Conservation (phyloP, 2,888 invertebrate species). For the Linnaemya tessellans region DNA sequence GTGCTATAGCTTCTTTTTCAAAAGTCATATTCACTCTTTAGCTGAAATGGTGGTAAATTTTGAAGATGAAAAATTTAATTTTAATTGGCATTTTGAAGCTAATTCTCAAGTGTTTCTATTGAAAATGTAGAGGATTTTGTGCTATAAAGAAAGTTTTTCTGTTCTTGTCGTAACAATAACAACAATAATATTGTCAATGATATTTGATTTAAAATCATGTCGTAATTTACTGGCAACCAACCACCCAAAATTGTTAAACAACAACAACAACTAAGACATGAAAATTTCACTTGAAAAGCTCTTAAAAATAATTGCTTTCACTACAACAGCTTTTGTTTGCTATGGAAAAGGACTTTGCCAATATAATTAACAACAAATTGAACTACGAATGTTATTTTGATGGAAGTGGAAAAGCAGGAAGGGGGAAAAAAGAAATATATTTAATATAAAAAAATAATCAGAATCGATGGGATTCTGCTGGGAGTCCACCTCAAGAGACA, state of each 20-base stretch:
- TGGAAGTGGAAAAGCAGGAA: no score
- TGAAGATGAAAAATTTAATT: conserved; percentile 25
- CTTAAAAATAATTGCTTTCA: conserved; percentile 46
- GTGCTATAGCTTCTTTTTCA: background rate
- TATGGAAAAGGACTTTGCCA: background rate
- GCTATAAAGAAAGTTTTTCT: background rate
- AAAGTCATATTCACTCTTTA: background rate
- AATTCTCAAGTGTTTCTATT: conserved; percentile 48
- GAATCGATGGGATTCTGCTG: no score
- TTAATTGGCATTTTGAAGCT: conserved; percentile 68
- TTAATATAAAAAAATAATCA: no score
- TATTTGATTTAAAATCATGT: conserved; percentile 11
- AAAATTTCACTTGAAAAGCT: background rate
- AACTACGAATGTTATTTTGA: background rate
- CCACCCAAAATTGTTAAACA: background rate
- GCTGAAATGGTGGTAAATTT: conserved; percentile 1
- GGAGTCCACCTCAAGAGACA: no score
- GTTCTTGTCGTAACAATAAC: conserved; percentile 8
- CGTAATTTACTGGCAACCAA: background rate
- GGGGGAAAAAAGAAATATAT: no score
- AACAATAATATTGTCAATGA: conserved; percentile 30
- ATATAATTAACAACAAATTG: background rate
- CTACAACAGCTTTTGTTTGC: conserved; percentile 3
- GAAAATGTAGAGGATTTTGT: background rate
- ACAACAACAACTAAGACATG: background rate